These are phyloP conservation scores for Daubentonia madagascariensis DNA, from an alignment of 2,113 vertebrate genomes.

Conservation along the genomic window DNA sequence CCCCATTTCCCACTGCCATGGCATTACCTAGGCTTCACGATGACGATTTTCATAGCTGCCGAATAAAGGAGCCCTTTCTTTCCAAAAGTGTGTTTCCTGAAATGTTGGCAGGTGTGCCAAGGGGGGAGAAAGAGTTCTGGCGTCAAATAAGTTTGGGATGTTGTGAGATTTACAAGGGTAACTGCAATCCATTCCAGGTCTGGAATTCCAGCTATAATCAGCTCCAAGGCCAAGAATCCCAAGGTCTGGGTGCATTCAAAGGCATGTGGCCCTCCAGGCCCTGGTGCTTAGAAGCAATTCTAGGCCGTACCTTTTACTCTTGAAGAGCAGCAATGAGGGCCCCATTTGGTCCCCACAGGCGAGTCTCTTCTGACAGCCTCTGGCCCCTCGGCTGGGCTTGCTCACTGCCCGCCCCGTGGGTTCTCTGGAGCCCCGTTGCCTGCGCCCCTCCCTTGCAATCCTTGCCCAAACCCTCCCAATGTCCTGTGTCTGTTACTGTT, in stretches of 20 bases:
- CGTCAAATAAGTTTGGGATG: not conserved
- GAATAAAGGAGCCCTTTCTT: not conserved
- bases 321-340: not conserved
- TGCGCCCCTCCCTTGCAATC: not conserved
- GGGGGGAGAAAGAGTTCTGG: too few relatives aligned
- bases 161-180: not conserved
- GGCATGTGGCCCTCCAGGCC: not conserved
- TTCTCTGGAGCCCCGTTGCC: not conserved
- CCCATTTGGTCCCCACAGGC: not conserved
- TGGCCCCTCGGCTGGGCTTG: not conserved
- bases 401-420: not conserved
- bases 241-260: too few relatives aligned
- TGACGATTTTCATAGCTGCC: fast-evolving
- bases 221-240: too few relatives aligned
- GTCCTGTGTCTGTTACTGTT: not conserved
- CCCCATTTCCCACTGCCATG: fast-evolving
- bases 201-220: not conserved
- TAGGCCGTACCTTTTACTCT: not conserved
- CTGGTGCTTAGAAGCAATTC: fast-evolving
- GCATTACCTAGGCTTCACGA: fast-evolving
- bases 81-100: not conserved
- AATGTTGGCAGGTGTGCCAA: not conserved
- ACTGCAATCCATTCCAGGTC: fast-evolving
- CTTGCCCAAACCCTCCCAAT: not conserved
- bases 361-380: not conserved